A percentile compares a stretch with the other conserved stretches of the same genome.
phyloP scores from a whole-genome alignment of 2,113 vertebrate genomes.

The Glaucidium brasilianum region DNA sequence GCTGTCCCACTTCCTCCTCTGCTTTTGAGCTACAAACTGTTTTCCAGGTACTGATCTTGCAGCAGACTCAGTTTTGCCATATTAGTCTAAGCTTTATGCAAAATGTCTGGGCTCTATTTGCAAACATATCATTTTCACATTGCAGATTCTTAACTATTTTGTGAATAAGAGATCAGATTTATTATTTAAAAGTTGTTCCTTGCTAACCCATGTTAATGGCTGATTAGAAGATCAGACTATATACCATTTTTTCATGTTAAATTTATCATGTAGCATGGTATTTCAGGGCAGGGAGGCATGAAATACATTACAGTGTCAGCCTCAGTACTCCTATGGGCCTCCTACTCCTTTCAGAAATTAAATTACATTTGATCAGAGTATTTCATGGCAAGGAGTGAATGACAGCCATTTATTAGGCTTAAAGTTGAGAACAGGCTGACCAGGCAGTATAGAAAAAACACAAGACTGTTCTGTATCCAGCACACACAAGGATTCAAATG shows the following conservation, averaged over 20 bases:
- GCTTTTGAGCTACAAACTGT: not conserved
- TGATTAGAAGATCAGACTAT: not conserved
- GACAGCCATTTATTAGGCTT: not conserved
- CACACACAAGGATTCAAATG: not conserved
- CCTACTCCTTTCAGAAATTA: not conserved
- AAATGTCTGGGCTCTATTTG: not conserved
- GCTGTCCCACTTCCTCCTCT: not conserved
- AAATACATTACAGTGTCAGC: not conserved
- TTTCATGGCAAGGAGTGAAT: not conserved
- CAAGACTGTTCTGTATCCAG: not conserved
- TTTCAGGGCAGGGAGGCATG: not conserved
- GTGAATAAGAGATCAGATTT: not conserved
- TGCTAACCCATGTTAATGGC: not conserved
- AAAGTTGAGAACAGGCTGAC: not conserved
- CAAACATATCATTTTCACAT: not conserved
- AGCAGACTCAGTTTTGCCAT: not conserved
- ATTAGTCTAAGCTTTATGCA: not conserved
- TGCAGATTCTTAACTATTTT: not conserved
- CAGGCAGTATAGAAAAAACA: not conserved
- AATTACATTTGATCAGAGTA: not conserved
- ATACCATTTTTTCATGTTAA: not conserved
- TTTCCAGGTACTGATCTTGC: not conserved
- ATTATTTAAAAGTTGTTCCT: not conserved
- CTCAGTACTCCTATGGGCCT: not conserved
- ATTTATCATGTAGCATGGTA: not conserved